Conservation (phyloP, 2,113 vertebrate species). For the Amblyopsis rosae region DNA sequence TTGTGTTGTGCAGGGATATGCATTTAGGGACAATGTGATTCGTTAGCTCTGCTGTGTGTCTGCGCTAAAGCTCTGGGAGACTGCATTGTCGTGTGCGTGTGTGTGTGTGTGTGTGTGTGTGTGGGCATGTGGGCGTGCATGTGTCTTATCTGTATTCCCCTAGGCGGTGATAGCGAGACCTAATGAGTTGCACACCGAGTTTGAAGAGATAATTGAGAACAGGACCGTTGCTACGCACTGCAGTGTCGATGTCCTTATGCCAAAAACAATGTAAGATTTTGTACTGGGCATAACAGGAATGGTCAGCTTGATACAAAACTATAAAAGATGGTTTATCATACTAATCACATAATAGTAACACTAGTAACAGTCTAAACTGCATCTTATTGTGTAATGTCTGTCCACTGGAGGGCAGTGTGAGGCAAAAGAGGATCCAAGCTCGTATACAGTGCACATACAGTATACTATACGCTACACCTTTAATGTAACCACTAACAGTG, state of each 20-base stretch:
- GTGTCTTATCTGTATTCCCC: slow-evolving; percentile 3
- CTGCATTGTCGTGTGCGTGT: too few relatives aligned
- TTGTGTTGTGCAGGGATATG: neutral
- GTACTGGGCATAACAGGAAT: neutral
- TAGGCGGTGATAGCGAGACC: slow-evolving; percentile 70
- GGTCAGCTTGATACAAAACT: neutral
- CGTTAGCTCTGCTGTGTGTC: neutral
- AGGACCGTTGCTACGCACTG: slow-evolving; percentile 70
- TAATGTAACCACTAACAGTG: too few relatives aligned
- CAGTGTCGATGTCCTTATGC: slow-evolving; percentile 65
- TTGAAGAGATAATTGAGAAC: slow-evolving; percentile 68
- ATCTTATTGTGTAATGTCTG: too few relatives aligned
- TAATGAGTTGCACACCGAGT: slow-evolving; percentile 54
- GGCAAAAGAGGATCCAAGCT: too few relatives aligned
- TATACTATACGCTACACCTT: neutral
- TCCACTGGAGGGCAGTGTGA: too few relatives aligned
- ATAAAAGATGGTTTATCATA: neutral
- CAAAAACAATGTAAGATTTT: slow-evolving; percentile 63
- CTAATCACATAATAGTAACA: too few relatives aligned
- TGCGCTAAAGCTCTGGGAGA: too few relatives aligned
- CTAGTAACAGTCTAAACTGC: too few relatives aligned
- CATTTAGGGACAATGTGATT: neutral
- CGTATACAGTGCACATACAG: neutral
- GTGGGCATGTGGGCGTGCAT: neutral
- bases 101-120: neutral